phyloP scores from a whole-genome alignment of 2,888 invertebrate species.

The Danaus chrysippus region DNA sequence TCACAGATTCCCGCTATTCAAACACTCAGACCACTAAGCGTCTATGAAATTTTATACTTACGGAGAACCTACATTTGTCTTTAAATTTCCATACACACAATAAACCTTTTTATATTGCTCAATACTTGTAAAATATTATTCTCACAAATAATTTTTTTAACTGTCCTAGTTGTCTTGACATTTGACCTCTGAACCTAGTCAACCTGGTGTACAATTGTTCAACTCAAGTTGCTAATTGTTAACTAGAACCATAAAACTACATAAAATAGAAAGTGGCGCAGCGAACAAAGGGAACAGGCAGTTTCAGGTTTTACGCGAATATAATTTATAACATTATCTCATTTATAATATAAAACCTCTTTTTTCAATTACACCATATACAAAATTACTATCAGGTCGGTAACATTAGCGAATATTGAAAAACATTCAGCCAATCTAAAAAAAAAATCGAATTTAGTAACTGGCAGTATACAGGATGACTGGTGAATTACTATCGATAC shows the following conservation, averaged over 20 bases:
- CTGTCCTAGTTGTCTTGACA: background rate
- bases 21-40: constrained; percentile 54
- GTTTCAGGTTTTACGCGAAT: constrained; percentile 20
- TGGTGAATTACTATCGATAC: too few species aligned
- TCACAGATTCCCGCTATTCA: constrained; percentile 54
- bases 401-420: too few species aligned
- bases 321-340: constrained; percentile 15
- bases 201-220: background rate
- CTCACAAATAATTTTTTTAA: background rate
- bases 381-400: too few species aligned
- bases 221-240: constrained; percentile 2
- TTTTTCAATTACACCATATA: too few species aligned
- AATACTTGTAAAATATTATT: too few species aligned
- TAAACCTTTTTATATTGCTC: background rate
- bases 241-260: constrained; percentile 19
- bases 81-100: constrained; percentile 17
- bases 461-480: too few species aligned
- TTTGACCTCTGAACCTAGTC: background rate
- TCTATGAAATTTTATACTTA: constrained; percentile 9
- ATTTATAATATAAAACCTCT: constrained; percentile 9
- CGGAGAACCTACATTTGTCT: constrained; percentile 2
- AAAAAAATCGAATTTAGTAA: too few species aligned
- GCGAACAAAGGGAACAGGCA: constrained; percentile 25
- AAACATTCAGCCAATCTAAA: too few species aligned
- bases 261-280: constrained; percentile 26